Base-by-base conservation (phyloP, 2,888 invertebrate species). In the Phortica okadai region DNA sequence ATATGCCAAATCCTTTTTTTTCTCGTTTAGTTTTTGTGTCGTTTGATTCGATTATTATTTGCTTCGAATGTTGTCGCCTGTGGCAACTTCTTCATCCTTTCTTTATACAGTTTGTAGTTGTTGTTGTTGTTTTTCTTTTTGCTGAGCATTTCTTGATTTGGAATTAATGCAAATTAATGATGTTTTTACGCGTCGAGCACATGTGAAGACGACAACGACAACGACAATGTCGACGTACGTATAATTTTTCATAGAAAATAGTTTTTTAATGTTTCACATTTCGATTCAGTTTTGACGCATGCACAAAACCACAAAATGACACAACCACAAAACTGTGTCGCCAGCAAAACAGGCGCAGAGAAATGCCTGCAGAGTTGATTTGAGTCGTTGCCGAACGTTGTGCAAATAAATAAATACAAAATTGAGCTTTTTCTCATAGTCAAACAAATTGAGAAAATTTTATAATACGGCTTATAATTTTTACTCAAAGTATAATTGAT, bases 91-190 rank as follows among this genome's bases (percentile, higher is more conserved):
- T 21, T 21, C 21, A 21, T 21, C 21, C 54, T 54, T 33, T 54
- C 14, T 56, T 21, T 21, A 21, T 21, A 21, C 21, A 21, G 21
- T 1, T 21, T 21, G 21, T 21, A 0, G 21, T 21, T 11, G 41
- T 74, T 67, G 11, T 21, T 45, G 64, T 64, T 44, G n/a, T n/a
- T n/a, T n/a, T n/a, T n/a, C n/a, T n/a, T n/a, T n/a, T n/a, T n/a
- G n/a, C n/a, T n/a, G 81, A 82, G 82, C 83, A 82, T 84, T 88
- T 84, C 85, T 87, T 90, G 91, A 90, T 90, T 87, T 83, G 90
- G 91, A 91, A 91, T 91, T 91, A 91, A 91, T 91, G 89, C 90
- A 90, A 90, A 91, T 91, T 91, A 91, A 91, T 91, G 91, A 90
- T 90, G 80, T 85, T 56, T 6, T 56, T 56, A n/a, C 56, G 56